These are phyloP conservation scores for Dasypolia templi DNA, from an alignment of 2,888 invertebrate genomes.

Conservation along the genomic window DNA sequence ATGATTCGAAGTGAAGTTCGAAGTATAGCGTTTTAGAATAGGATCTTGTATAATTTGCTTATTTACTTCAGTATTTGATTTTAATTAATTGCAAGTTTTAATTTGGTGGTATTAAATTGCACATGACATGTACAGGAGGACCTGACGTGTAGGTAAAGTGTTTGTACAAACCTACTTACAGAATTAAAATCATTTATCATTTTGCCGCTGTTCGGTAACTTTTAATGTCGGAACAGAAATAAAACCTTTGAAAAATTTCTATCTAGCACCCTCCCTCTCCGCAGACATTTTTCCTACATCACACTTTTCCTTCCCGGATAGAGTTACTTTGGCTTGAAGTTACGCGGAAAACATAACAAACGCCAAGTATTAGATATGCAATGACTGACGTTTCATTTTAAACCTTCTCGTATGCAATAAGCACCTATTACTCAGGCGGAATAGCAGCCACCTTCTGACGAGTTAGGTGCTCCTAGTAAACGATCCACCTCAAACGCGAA, in stretches of 20 bases:
- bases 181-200: too few species aligned
- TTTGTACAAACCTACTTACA: too few species aligned
- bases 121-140: not conserved
- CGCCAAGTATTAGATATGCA: constrained; percentile 22
- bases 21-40: not conserved
- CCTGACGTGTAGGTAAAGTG: too few species aligned
- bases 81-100: too few species aligned
- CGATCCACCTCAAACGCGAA: constrained; percentile 70
- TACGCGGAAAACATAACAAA: constrained; percentile 48
- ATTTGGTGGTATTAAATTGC: not conserved
- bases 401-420: constrained; percentile 86
- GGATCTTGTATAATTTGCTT: not conserved
- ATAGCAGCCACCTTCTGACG: constrained; percentile 74
- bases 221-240: too few species aligned
- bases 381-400: constrained; percentile 62
- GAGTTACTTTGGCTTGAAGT: constrained; percentile 5
- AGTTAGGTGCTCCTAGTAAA: constrained; percentile 80
- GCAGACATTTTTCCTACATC: constrained; percentile 19
- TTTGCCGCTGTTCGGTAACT: not conserved
- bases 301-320: constrained; percentile 46
- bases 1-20: not conserved
- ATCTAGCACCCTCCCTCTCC: not conserved
- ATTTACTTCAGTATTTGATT: not conserved
- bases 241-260: too few species aligned
- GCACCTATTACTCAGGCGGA: constrained; percentile 83